phyloP scores from a whole-genome alignment of 1,140 invertebrate species.

The Bombus consobrinus region DNA sequence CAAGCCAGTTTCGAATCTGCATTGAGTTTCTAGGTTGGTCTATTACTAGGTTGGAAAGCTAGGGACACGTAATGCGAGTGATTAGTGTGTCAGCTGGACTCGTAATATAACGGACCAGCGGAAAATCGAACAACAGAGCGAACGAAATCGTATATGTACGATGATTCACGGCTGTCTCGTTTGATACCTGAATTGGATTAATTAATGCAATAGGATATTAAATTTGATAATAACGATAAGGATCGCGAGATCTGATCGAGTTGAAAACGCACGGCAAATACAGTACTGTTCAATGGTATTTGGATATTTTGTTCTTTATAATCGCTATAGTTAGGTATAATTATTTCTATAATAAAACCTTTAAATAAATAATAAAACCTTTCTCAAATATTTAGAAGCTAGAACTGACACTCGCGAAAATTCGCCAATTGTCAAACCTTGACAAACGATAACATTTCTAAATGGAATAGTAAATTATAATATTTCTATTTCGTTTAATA shows the following conservation, averaged over 20 bases:
- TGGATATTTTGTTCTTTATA: neutral
- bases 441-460: too few relatives aligned
- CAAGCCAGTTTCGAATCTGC: constrained; percentile 22
- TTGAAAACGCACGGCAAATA: neutral
- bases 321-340: too few relatives aligned
- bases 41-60: constrained; percentile 27
- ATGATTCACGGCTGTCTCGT: neutral
- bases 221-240: neutral
- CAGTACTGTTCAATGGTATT: neutral
- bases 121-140: constrained; percentile 21
- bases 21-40: constrained; percentile 36
- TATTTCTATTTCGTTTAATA: too few relatives aligned
- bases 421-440: too few relatives aligned
- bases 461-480: too few relatives aligned
- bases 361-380: too few relatives aligned
- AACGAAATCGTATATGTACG: neutral
- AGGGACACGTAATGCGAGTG: constrained; percentile 22
- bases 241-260: neutral
- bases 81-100: constrained; percentile 33
- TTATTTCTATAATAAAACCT: too few relatives aligned
- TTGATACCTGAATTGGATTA: neutral
- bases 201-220: neutral
- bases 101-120: neutral
- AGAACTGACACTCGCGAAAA: too few relatives aligned
- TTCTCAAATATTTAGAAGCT: too few relatives aligned